These are phyloP conservation scores for Pollenia amentaria DNA, from an alignment of 2,888 invertebrate species.

Conservation along the genomic window DNA sequence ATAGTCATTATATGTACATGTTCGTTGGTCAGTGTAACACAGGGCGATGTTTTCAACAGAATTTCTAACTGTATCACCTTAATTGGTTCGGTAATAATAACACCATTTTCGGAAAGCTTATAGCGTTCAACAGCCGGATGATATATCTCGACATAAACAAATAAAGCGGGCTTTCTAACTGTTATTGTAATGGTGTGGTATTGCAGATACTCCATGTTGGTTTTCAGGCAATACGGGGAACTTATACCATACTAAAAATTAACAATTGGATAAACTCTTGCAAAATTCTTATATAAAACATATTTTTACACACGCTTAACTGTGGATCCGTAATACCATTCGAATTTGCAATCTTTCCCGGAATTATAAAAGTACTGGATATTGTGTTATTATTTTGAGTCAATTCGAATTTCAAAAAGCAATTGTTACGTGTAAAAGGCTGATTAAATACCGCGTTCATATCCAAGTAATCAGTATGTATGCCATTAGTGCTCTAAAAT, in stretches of 20 bases:
- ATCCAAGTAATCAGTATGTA: slow-evolving; percentile 76
- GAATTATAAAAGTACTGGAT: slow-evolving; percentile 89
- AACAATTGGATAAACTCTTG: not conserved
- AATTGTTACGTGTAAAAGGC: slow-evolving; percentile 75
- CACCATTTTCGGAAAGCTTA: slow-evolving; percentile 82
- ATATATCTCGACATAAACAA: slow-evolving; percentile 81
- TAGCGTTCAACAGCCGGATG: slow-evolving; percentile 78
- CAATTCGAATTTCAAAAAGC: slow-evolving; percentile 85
- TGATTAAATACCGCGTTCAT: slow-evolving; percentile 73
- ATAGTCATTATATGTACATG: slow-evolving; percentile 80
- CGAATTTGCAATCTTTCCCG: slow-evolving; percentile 86
- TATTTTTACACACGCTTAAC: slow-evolving; percentile 85
- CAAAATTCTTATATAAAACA: not conserved
- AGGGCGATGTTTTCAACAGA: slow-evolving; percentile 71
- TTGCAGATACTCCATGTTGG: slow-evolving; percentile 57
- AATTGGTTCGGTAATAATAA: slow-evolving; percentile 81
- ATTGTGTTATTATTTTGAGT: slow-evolving; percentile 82
- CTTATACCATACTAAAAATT: slow-evolving; percentile 30
- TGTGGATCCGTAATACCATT: slow-evolving; percentile 85
- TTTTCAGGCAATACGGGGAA: slow-evolving; percentile 38
- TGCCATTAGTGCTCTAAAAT: slow-evolving; percentile 78
- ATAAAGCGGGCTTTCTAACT: slow-evolving; percentile 81
- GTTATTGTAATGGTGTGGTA: slow-evolving; percentile 79
- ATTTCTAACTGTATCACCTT: slow-evolving; percentile 80
- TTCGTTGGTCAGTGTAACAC: slow-evolving; percentile 75